A percentile compares a stretch with the other conserved stretches of the same genome.
Conservation (phyloP, 2,797 vertebrate genomes). For the Urosaurus nigricauda region DNA sequence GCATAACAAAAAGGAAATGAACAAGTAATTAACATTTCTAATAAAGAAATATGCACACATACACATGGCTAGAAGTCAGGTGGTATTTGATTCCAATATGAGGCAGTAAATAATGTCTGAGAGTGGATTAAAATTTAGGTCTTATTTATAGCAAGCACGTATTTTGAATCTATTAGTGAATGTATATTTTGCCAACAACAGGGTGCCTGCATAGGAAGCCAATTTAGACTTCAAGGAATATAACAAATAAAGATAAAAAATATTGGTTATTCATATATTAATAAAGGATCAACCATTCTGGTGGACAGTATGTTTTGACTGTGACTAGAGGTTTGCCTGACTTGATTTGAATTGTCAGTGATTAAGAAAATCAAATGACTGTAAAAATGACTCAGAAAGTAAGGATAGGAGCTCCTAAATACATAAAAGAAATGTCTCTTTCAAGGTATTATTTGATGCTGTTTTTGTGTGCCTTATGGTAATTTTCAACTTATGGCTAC, state of each 20-base stretch:
- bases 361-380: neutral
- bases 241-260: neutral
- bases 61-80: slow-evolving; percentile 62
- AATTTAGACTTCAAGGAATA: slow-evolving; percentile 18
- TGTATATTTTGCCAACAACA: neutral
- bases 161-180: slow-evolving; percentile 18
- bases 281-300: neutral
- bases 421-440: neutral
- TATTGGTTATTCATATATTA: neutral
- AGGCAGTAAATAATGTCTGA: slow-evolving; percentile 64
- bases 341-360: neutral
- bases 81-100: slow-evolving; percentile 62
- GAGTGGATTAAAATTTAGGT: slow-evolving; percentile 42
- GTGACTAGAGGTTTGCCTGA: neutral
- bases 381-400: no score
- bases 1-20: slow-evolving; percentile 58
- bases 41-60: slow-evolving; percentile 26
- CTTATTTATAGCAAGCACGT: slow-evolving; percentile 38
- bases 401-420: neutral
- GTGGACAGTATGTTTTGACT: neutral
- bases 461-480: no score
- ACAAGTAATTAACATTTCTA: slow-evolving; percentile 65
- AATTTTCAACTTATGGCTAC: no score
- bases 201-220: slow-evolving; percentile 3
- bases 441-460: neutral